phyloP scores from a whole-genome alignment of 37 sponge, comb jelly and placozoan species.

The Sycon ciliatum region DNA sequence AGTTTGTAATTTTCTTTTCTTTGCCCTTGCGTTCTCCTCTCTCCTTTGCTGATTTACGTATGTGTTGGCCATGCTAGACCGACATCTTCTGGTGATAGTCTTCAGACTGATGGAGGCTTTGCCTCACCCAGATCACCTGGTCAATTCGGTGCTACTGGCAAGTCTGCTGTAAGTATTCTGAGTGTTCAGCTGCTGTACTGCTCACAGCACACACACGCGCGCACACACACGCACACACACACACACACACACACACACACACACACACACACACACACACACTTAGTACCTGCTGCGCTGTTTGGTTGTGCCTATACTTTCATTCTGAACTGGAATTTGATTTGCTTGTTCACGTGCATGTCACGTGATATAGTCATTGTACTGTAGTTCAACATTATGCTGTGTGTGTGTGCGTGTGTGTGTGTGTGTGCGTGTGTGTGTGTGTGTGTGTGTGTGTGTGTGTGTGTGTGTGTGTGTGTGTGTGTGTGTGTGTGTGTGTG shows the following conservation, averaged over 20 bases:
- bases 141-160: too few relatives aligned
- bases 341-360: neutral
- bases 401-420: slow-evolving; percentile 13
- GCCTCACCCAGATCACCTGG: too few relatives aligned
- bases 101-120: too few relatives aligned
- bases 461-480: slow-evolving; percentile 17
- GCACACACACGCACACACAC: neutral
- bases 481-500: slow-evolving; percentile 13
- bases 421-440: slow-evolving; percentile 5
- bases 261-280: neutral
- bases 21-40: too few relatives aligned
- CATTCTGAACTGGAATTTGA: neutral
- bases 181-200: too few relatives aligned
- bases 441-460: neutral
- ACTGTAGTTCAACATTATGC: too few relatives aligned
- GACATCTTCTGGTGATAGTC: too few relatives aligned
- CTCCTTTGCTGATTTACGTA: too few relatives aligned
- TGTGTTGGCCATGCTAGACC: too few relatives aligned
- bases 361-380: too few relatives aligned
- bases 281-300: neutral
- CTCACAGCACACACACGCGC: neutral
- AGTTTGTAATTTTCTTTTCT: too few relatives aligned
- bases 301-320: neutral
- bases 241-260: slow-evolving; percentile 5
- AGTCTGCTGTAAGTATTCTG: too few relatives aligned